Percentiles rank a stretch among this genome's conserved stretches.
phyloP scores from a whole-genome alignment of 2,888 invertebrate species.

The Nemotelus nigrinus region DNA sequence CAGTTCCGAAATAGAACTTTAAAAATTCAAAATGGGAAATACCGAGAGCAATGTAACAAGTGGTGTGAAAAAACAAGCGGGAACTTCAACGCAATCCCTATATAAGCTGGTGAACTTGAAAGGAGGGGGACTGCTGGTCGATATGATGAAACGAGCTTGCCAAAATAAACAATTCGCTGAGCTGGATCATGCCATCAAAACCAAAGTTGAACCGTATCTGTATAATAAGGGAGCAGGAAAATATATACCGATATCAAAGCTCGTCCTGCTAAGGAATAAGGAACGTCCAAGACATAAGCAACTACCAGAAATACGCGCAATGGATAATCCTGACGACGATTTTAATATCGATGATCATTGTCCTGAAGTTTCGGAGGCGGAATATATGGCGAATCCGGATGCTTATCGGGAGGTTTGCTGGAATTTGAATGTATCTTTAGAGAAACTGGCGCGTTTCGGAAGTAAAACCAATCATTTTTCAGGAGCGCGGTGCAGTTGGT shows the following conservation, averaged over 20 bases:
- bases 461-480: neutral
- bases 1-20: too few species aligned
- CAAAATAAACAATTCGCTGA: slow-evolving; percentile 92
- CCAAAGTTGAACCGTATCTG: slow-evolving; percentile 89
- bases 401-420: slow-evolving; percentile 89
- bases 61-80: slow-evolving; percentile 95
- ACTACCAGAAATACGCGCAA: slow-evolving; percentile 77
- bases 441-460: neutral
- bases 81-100: slow-evolving; percentile 81
- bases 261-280: slow-evolving; percentile 87
- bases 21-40: slow-evolving; percentile 72
- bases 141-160: slow-evolving; percentile 90
- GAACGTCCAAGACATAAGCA: slow-evolving; percentile 84
- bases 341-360: slow-evolving; percentile 84
- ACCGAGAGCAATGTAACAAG: slow-evolving; percentile 90
- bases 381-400: slow-evolving; percentile 73
- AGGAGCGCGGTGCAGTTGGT: slow-evolving; percentile 94
- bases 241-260: slow-evolving; percentile 87
- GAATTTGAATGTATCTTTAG: slow-evolving; percentile 74
- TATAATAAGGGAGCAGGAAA: slow-evolving; percentile 94
- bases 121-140: slow-evolving; percentile 92
- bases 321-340: slow-evolving; percentile 87
- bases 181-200: slow-evolving; percentile 91
- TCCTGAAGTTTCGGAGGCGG: slow-evolving; percentile 71
- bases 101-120: slow-evolving; percentile 92